Percentiles rank a stretch among this genome's conserved stretches.
phyloP scores from a whole-genome alignment of 2,888 invertebrate genomes.

The Octonoba sinensis region DNA sequence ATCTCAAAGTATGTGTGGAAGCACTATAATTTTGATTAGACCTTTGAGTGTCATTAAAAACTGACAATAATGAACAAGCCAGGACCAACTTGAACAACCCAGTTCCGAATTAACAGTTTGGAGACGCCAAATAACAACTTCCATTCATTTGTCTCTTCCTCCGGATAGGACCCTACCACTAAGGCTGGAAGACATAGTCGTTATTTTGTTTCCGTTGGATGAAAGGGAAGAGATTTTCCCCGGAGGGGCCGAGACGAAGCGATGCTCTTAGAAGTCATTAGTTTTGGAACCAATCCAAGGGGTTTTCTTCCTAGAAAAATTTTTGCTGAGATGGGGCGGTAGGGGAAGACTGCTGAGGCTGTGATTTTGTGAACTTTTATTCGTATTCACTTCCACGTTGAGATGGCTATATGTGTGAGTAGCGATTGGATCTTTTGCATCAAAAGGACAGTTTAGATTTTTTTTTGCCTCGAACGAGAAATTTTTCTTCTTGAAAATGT shows the following conservation, averaged over 20 bases:
- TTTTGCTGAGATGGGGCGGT: constrained; percentile 6
- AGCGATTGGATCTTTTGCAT: constrained; percentile 30
- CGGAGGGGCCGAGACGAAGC: constrained; percentile 11
- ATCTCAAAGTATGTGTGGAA: too few species aligned
- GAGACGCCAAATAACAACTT: constrained; percentile 60
- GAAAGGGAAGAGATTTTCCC: constrained; percentile 23
- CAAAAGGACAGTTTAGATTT: constrained; percentile 43
- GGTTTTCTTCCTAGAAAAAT: constrained; percentile 37
- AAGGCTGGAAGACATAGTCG: constrained; percentile 49
- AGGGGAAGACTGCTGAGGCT: constrained; percentile 5
- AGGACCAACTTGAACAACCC: constrained; percentile 39
- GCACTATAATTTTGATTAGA: not conserved
- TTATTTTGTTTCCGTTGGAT: constrained; percentile 54
- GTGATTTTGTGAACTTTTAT: constrained; percentile 44
- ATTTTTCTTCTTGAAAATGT: too few species aligned
- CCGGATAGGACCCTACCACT: constrained; percentile 53
- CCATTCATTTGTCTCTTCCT: constrained; percentile 61
- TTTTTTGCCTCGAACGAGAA: too few species aligned
- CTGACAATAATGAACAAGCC: constrained; percentile 44
- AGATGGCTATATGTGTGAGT: constrained; percentile 29
- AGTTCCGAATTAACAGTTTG: constrained; percentile 60
- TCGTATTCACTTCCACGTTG: constrained; percentile 4
- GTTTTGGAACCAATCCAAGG: constrained; percentile 57
- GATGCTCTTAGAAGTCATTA: constrained; percentile 59
- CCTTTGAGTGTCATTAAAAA: constrained; percentile 19